Percentiles rank a stretch among this genome's conserved stretches.
These are phyloP conservation scores for Tuta absoluta DNA, from an alignment of 2,888 invertebrate genomes.

Conservation along the genomic window DNA sequence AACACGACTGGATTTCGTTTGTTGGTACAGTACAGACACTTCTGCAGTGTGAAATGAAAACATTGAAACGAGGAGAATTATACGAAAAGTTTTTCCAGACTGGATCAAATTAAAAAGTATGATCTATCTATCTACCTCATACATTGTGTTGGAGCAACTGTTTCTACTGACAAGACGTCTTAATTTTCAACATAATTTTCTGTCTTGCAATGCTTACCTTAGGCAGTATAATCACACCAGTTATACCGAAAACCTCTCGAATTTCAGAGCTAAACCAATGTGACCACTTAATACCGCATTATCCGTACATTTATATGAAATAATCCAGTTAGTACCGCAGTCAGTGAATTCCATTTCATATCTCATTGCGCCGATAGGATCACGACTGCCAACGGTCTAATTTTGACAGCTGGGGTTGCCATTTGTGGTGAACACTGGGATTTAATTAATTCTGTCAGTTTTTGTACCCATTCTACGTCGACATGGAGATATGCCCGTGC, in stretches of 20 bases:
- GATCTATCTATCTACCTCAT: no score
- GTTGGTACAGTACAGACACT: slow-evolving; percentile 14
- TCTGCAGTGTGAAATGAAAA: not conserved
- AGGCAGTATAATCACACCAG: no score
- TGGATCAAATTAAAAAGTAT: no score
- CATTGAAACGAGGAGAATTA: not conserved
- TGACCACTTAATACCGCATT: not conserved
- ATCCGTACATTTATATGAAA: slow-evolving; percentile 15
- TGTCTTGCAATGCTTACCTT: no score
- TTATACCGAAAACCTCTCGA: not conserved
- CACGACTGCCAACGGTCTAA: slow-evolving; percentile 31
- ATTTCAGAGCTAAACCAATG: not conserved
- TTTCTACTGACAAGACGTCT: no score
- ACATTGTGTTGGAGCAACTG: no score
- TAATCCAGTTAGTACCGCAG: slow-evolving; percentile 43
- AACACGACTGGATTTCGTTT: slow-evolving; percentile 22
- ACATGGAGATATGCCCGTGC: no score
- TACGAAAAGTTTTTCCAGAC: no score
- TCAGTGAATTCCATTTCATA: slow-evolving; percentile 59
- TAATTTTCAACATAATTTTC: no score
- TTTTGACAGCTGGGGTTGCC: slow-evolving; percentile 15
- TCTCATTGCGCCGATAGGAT: slow-evolving; percentile 63
- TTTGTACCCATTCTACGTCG: not conserved
- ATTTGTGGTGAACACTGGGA: not conserved
- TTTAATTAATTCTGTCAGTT: not conserved